A percentile compares a stretch with the other conserved stretches of the same genome.
Evolutionary conservation across 1,140 invertebrate genomes (phyloP).

Genomic region (Homarus americanus): DNA sequence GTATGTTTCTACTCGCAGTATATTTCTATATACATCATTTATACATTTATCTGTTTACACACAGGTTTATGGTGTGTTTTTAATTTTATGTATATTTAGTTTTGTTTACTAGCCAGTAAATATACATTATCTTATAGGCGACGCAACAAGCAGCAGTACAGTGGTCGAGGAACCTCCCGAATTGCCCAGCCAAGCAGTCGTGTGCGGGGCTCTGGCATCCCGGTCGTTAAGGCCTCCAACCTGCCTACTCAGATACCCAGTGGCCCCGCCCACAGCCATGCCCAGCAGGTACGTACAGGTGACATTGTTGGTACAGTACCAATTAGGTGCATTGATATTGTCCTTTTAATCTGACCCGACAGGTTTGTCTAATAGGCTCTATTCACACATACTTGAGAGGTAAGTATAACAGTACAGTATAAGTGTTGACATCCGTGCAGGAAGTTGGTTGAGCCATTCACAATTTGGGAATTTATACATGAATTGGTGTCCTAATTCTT

Average conservation of each 20-base stretch:
- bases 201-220: slow-evolving; percentile 47
- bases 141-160: slow-evolving; percentile 61
- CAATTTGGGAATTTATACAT: background rate
- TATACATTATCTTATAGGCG: slow-evolving; percentile 14
- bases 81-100: background rate
- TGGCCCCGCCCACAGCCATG: slow-evolving; percentile 62
- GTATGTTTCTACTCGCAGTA: too few species aligned
- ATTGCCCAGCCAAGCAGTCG: slow-evolving; percentile 25
- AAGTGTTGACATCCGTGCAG: background rate
- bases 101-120: background rate
- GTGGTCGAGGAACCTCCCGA: slow-evolving; percentile 33
- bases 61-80: too few species aligned
- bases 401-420: too few species aligned
- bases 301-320: background rate
- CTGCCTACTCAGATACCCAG: slow-evolving; percentile 67
- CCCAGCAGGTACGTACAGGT: slow-evolving; percentile 52
- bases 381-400: background rate
- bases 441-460: too few species aligned
- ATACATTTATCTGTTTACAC: too few species aligned
- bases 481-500: too few species aligned
- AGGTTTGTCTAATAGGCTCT: background rate
- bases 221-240: slow-evolving; percentile 59
- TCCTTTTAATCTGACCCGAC: background rate
- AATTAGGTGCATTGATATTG: background rate
- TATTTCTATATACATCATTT: too few species aligned